Conservation (phyloP, 2,888 invertebrate genomes). For the Drosophila pseudotalamancana region DNA sequence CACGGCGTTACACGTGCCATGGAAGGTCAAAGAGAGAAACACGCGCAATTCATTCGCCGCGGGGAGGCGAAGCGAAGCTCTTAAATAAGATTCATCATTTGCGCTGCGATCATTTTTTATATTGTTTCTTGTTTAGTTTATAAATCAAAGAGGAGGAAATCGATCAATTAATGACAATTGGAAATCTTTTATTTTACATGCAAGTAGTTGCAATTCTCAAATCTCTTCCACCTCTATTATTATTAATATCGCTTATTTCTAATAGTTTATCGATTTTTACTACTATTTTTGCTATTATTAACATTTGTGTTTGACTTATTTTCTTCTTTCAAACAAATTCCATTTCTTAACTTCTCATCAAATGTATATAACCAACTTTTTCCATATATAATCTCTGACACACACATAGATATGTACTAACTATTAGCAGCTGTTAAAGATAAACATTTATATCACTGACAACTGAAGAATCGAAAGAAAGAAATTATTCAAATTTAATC, state of each 20-base stretch:
- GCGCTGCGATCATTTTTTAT: conserved; percentile 9
- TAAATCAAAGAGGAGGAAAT: conserved; percentile 33
- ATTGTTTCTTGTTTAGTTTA: background rate
- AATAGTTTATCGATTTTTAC: too few relatives aligned
- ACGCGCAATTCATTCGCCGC: conserved; percentile 48
- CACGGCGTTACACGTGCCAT: conserved; percentile 58
- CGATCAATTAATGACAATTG: conserved; percentile 21
- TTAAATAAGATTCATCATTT: conserved; percentile 8
- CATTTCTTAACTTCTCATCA: too few relatives aligned
- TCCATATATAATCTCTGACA: too few relatives aligned
- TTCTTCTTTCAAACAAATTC: too few relatives aligned
- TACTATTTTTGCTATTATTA: too few relatives aligned
- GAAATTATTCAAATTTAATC: conserved; percentile 45
- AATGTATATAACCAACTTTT: too few relatives aligned
- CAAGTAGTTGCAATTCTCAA: too few relatives aligned
- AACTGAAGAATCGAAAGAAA: conserved; percentile 37
- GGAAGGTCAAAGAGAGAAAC: conserved; percentile 65
- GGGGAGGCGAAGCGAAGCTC: too few relatives aligned
- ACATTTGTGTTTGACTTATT: too few relatives aligned
- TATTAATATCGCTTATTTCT: too few relatives aligned
- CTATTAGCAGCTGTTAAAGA: conserved; percentile 38
- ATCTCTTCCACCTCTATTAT: too few relatives aligned
- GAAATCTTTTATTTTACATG: background rate
- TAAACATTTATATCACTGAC: conserved; percentile 25
- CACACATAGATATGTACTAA: background rate